Evolutionary conservation across 2,113 vertebrate genomes (phyloP), one percentile per base, ranked within the genome.

Genomic region (Equus przewalskii): DNA sequence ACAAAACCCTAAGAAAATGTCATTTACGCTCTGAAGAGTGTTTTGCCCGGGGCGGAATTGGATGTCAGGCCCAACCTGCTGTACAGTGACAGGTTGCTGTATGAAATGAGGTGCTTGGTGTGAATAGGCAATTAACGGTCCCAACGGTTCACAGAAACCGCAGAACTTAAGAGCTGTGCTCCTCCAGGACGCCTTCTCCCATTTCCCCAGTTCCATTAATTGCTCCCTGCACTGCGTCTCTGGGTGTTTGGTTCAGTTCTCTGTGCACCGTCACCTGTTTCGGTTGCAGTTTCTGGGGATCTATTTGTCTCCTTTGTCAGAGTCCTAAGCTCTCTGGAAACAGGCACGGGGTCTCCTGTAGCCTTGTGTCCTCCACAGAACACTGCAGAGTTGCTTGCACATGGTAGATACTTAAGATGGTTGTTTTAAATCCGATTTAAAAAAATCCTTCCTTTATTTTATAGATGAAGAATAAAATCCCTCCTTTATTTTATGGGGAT

Each of bases 41-140:
- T 95, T 96, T 95, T 93, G 95, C 92, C 82, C 3, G 13, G 82
- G 95, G 92, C 44, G 79, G 92, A 96, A 58, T 33, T 96, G 89
- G 73, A 46, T 0, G 0, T 60, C n/a, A 56, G 86, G 78, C 90
- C 51, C 89, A 22, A 13, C 24, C 41, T 80, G 41, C 87, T 70
- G 6, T 41, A 58, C 33, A 18, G 54, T 81, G 92, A 86, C 94
- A 97, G 78, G 49, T 36, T 83, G 88, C 30, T 81, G 33, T 46
- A 13, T 1, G 82, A 60, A 96, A 56, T 13, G 78, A 82, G 93
- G 62, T 72, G 49, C 84, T 96, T 26, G 26, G 41, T 91, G 72
- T 85, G 82, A 89, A 92, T 16, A 88, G 82, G 49, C 80, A 95
- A 95, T 96, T 84, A 88, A 56, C 1, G 6, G 80, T 70, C 65